Percentiles rank a stretch among this genome's conserved stretches.
Conservation (phyloP, 2,888 invertebrate species). For the Arrhopalites spinosus region DNA sequence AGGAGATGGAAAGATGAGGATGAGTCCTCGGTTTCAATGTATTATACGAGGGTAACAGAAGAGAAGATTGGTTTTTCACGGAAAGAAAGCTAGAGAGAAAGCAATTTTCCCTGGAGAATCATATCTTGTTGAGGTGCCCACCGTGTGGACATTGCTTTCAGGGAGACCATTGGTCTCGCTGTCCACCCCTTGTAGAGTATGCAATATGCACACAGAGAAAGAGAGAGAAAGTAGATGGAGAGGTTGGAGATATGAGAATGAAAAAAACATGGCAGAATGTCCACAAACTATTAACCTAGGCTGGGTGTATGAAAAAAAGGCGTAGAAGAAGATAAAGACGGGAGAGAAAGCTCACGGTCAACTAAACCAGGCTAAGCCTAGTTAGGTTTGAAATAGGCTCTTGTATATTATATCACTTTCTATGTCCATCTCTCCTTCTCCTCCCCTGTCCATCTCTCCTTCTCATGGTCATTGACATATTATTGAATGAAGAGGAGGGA, state of each 20-base stretch:
- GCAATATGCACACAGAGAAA: not conserved
- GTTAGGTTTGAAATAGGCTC: no score
- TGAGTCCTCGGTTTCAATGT: not conserved
- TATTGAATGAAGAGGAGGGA: not conserved
- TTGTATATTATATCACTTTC: not conserved
- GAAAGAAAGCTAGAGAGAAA: conserved; percentile 33
- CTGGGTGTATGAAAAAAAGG: not conserved
- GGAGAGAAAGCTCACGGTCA: not conserved
- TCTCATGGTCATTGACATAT: not conserved
- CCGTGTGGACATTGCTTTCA: conserved; percentile 2
- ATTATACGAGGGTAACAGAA: not conserved
- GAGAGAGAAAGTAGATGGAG: not conserved
- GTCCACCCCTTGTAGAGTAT: not conserved
- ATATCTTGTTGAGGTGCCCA: conserved; percentile 37
- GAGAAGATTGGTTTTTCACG: conserved; percentile 39
- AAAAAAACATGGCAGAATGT: conserved; percentile 6
- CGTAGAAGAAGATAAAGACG: not conserved
- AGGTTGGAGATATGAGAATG: not conserved
- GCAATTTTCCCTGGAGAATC: conserved; percentile 40
- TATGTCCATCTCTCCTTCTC: not conserved
- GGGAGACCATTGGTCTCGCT: no score
- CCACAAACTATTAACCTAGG: not conserved
- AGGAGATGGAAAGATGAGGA: not conserved
- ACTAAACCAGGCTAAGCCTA: conserved; percentile 13
- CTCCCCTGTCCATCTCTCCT: not conserved